Evolutionary conservation across 2,797 vertebrate species (phyloP).

Genomic region (Acanthurus leucopareius): DNA sequence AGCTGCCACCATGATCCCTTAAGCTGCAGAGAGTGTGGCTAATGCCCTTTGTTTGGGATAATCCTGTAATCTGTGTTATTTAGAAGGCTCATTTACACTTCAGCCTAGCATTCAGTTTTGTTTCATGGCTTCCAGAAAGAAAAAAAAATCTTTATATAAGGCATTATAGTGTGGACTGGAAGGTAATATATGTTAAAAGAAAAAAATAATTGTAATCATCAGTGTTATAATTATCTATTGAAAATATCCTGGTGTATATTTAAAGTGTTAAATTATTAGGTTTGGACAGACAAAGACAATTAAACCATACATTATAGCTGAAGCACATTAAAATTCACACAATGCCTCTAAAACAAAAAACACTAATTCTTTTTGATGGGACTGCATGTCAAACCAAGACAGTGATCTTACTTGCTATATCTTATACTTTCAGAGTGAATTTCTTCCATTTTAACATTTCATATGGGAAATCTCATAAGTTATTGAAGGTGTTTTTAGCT

Average conservation of each 20-base stretch:
- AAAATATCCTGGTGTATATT: conserved; percentile 4
- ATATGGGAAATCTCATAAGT: conserved; percentile 23
- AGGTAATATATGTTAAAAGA: conserved; percentile 39
- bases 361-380: neutral
- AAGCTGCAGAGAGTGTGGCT: conserved; percentile 86
- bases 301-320: neutral
- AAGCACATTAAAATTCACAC: conserved; percentile 4
- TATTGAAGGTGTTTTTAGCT: conserved; percentile 43
- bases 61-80: conserved; percentile 88
- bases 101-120: conserved; percentile 70
- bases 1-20: conserved; percentile 87
- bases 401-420: conserved; percentile 1
- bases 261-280: neutral
- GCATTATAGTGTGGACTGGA: conserved; percentile 28
- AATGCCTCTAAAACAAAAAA: neutral
- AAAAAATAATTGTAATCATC: neutral
- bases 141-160: conserved; percentile 45
- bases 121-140: conserved; percentile 66
- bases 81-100: conserved; percentile 86
- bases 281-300: conserved; percentile 1
- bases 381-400: conserved; percentile 2
- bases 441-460: conserved; percentile 31
- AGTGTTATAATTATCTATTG: neutral
- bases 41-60: conserved; percentile 89
- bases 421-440: conserved; percentile 16